Percentiles rank a stretch among this genome's conserved stretches.
Evolutionary conservation across 2,797 vertebrate species (phyloP).

Genomic region (Bufotes viridis): DNA sequence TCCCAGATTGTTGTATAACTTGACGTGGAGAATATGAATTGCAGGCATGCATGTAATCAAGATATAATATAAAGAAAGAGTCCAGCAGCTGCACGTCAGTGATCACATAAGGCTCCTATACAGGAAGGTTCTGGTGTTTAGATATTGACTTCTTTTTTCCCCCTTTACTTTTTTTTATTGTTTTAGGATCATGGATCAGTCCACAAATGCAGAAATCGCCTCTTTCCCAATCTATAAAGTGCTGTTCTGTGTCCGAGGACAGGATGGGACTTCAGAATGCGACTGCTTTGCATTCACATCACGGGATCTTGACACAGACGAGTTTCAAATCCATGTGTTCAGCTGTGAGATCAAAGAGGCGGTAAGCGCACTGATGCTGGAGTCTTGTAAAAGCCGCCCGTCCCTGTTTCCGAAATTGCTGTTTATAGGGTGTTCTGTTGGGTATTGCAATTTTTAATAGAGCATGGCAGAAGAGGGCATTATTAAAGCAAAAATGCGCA

Average conservation of each 20-base stretch:
- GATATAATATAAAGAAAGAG: too few species aligned
- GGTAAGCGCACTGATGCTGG: constrained; percentile 80
- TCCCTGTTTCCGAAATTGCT: neutral
- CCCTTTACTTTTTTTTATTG: neutral
- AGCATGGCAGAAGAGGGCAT: neutral
- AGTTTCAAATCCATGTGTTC: constrained; percentile 97
- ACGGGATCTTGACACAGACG: constrained; percentile 91
- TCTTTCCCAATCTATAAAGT: constrained; percentile 97
- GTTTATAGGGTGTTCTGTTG: neutral
- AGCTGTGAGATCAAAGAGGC: constrained; percentile 98
- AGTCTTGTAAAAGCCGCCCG: neutral
- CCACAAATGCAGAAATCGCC: constrained; percentile 84
- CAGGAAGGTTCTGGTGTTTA: neutral
- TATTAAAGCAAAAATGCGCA: neutral
- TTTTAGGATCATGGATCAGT: constrained; percentile 88
- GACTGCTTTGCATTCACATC: constrained; percentile 97
- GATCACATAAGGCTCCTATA: neutral
- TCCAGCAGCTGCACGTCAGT: too few species aligned
- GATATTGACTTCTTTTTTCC: neutral
- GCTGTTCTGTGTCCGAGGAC: constrained; percentile 91
- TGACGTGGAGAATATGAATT: too few species aligned
- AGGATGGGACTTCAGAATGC: constrained; percentile 84
- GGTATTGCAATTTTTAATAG: neutral
- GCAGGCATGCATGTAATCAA: too few species aligned
- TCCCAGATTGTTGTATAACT: too few species aligned